Base-by-base conservation (phyloP, 2,888 invertebrate genomes). In the Hemithea aestivaria region DNA sequence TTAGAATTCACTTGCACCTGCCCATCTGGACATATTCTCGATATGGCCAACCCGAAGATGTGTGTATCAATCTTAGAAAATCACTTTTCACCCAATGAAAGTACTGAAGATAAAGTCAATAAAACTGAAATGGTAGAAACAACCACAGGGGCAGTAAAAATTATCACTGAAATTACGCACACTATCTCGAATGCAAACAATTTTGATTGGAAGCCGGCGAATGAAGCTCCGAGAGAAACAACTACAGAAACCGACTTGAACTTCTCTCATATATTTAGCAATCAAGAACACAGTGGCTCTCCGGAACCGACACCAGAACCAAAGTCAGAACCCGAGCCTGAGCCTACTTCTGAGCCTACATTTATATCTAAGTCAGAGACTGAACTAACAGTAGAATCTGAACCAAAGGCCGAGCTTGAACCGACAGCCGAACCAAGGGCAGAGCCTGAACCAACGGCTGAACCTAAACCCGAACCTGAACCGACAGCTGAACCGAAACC, bases 1-100 rank as follows among this genome's bases (percentile, higher is more conserved):
- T 85, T 91, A 37, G 88, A 90, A 30, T 94, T 94, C 62, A 73
- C 72, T 20, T 95, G 94, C 64, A 82, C 73, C 2, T 94, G 94
- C 65, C 90, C 90, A 6, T 68, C 75, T 23, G 89, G 89, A 20
- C 73, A 81, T 62, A 78, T 84, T 7, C 44, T 75, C 32, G 76
- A 82, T 40, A 69, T 76, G 46, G 52, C 58, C 21, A 72, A 80
- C 37, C 66, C 72, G 61, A 90, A 81, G 56, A 79, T 32, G 64
- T 93, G 66, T 76, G 76, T 63, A 32, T 49, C 60, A 2, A 58
- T 79, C 41, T 66, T 73, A 48, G 75, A 69, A 31, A 68, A 58
- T 35, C 29, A 56, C 23, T 47, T 59, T 32, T 39, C 51, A 16
- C 30, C 51, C 5, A 43, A 30, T 2, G 55, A 56, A 7, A 62